Evolutionary conservation across 2,113 vertebrate species (phyloP).

Genomic region (Picathartes gymnocephalus): DNA sequence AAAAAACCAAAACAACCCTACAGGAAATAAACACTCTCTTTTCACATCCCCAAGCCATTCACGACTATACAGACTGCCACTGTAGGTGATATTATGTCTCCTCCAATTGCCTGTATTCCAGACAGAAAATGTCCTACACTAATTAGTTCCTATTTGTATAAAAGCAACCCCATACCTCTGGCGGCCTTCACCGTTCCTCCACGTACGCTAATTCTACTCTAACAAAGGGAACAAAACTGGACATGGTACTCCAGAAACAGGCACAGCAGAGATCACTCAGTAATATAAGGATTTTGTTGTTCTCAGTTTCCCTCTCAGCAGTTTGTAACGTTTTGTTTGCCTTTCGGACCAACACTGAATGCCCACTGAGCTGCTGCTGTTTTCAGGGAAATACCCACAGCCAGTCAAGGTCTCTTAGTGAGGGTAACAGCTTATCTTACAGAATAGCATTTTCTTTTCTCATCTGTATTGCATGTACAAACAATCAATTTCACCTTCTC

Average conservation of each 20-base stretch:
- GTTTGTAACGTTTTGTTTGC: background rate
- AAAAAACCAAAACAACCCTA: background rate
- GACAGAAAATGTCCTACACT: conserved; percentile 18
- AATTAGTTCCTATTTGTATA: conserved; percentile 4
- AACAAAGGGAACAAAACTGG: conserved; percentile 9
- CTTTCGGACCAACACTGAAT: background rate
- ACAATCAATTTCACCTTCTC: background rate
- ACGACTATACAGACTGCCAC: conserved; percentile 15
- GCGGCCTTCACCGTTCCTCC: background rate
- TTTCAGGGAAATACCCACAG: background rate
- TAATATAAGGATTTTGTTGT: background rate
- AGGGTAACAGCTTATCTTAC: background rate
- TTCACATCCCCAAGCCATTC: conserved; percentile 52
- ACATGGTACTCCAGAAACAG: background rate
- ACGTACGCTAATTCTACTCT: background rate
- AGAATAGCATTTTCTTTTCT: background rate
- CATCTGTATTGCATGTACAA: background rate
- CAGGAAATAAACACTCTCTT: conserved; percentile 50
- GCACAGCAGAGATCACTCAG: background rate
- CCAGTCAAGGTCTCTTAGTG: background rate
- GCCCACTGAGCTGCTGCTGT: background rate
- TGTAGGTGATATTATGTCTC: conserved; percentile 51
- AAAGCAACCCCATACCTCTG: background rate
- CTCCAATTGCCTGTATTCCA: conserved; percentile 3
- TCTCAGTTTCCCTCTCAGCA: background rate